A percentile compares a stretch with the other conserved stretches of the same genome.
Evolutionary conservation across 2,113 vertebrate genomes (phyloP).

Genomic region (Cyprinodon variegatus): DNA sequence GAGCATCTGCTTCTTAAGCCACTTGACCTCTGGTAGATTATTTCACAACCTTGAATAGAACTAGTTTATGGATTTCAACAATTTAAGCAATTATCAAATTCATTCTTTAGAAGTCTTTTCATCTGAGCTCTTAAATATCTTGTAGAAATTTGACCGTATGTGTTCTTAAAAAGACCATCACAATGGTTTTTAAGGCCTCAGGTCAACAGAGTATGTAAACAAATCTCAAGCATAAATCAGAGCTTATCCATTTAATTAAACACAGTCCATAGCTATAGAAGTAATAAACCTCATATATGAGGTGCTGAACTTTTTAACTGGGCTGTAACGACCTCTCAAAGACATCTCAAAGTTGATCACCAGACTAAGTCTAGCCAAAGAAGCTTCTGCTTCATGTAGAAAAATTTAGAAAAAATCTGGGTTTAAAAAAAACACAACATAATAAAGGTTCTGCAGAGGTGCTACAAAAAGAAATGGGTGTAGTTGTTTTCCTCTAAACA

Average conservation of each 20-base stretch:
- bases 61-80: too few relatives aligned
- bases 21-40: too few relatives aligned
- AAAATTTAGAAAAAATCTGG: too few relatives aligned
- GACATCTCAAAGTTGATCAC: neutral
- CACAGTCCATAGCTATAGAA: neutral
- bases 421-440: too few relatives aligned
- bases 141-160: neutral
- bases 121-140: too few relatives aligned
- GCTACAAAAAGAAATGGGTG: constrained; percentile 14
- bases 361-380: constrained; percentile 37
- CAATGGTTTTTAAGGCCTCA: neutral
- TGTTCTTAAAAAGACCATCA: neutral
- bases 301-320: neutral
- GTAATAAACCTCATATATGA: neutral
- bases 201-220: neutral
- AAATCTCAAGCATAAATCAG: neutral
- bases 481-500: constrained; percentile 53
- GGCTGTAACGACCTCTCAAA: neutral
- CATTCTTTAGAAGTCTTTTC: too few relatives aligned
- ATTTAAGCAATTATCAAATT: too few relatives aligned
- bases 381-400: constrained; percentile 9
- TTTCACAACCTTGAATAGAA: too few relatives aligned
- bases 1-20: too few relatives aligned
- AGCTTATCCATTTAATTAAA: neutral
- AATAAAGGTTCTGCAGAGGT: constrained; percentile 17